Conservation (phyloP, 2,113 vertebrate genomes). For the Cavia porcellus region DNA sequence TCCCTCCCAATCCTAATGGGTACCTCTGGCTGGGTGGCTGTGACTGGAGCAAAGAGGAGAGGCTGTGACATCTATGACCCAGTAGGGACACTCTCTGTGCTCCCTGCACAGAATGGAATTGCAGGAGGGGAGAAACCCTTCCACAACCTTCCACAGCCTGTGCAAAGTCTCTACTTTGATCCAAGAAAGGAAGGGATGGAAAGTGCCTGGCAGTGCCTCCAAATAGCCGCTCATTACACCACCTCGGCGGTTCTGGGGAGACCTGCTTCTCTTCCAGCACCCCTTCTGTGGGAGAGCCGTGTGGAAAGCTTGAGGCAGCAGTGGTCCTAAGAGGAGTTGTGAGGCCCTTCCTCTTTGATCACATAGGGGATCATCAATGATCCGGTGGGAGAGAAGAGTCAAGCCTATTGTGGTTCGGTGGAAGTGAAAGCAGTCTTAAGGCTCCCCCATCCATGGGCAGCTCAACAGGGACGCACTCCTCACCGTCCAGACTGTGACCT, state of each 20-base stretch:
- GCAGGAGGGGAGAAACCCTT: not conserved
- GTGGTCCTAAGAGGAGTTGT: not conserved
- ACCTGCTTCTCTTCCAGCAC: not conserved
- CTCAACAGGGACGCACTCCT: not conserved
- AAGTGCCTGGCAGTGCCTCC: not conserved
- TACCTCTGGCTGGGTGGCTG: not conserved
- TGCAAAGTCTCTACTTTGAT: conserved; percentile 20
- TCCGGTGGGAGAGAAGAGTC: not conserved
- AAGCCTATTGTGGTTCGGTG: not conserved
- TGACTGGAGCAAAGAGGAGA: not conserved
- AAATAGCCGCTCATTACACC: conserved; percentile 26
- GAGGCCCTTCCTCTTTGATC: not conserved
- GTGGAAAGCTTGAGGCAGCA: not conserved
- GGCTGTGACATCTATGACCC: not conserved
- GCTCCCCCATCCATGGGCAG: not conserved
- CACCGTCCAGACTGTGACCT: not conserved
- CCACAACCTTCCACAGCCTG: not conserved
- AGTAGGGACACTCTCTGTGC: not conserved
- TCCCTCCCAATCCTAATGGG: not conserved
- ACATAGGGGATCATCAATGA: not conserved
- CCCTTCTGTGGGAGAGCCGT: not conserved
- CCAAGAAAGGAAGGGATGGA: conserved; percentile 33
- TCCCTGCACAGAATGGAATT: not conserved
- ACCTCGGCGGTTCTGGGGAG: not conserved
- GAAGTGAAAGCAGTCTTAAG: not conserved